Conservation (phyloP, 2,113 vertebrate species). For the Oreochromis niloticus region DNA sequence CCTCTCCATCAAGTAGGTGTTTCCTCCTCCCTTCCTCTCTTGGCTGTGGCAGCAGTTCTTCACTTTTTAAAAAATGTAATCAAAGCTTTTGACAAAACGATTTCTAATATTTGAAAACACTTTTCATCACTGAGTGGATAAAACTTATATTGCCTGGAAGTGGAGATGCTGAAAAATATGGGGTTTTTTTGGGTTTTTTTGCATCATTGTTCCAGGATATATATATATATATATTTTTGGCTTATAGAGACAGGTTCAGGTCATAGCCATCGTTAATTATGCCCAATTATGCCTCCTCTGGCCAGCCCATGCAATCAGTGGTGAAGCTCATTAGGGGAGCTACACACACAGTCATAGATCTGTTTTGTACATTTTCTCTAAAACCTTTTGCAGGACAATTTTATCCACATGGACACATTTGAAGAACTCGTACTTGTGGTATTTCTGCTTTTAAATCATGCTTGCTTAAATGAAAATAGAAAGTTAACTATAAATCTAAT, state of each 20-base stretch:
- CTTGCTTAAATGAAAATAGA: not conserved
- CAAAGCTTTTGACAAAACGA: not conserved
- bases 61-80: not conserved
- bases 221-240: too few species aligned
- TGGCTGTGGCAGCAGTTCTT: not conserved
- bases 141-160: not conserved
- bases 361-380: not conserved
- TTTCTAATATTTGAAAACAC: not conserved
- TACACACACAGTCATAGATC: not conserved
- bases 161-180: not conserved
- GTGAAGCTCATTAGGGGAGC: not conserved
- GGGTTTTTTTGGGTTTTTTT: too few species aligned
- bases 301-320: not conserved
- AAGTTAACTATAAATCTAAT: not conserved
- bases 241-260: fast-evolving
- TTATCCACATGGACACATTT: not conserved
- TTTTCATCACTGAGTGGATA: not conserved
- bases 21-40: not conserved
- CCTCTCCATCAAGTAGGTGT: not conserved
- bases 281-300: not conserved
- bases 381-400: not conserved
- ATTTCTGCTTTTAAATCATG: not conserved
- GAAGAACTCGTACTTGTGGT: not conserved
- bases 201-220: not conserved
- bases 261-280: not conserved